phyloP scores from a whole-genome alignment of 2,113 vertebrate genomes.

The Callorhinus ursinus region DNA sequence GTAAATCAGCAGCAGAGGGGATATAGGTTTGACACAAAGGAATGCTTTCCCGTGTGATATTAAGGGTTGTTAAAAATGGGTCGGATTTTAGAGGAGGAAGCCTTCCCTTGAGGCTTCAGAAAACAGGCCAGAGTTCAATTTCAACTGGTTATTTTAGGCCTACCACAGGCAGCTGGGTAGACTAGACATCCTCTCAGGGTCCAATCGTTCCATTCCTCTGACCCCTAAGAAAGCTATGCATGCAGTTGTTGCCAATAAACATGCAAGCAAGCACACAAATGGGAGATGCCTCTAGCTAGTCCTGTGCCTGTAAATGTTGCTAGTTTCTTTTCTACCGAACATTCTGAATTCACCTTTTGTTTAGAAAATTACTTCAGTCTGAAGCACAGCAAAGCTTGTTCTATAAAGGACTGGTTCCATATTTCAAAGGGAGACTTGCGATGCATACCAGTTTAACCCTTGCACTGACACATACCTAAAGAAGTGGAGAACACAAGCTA shows the following conservation, averaged over 20 bases:
- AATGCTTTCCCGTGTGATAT: constrained; percentile 25
- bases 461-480: not conserved
- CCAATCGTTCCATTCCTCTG: constrained; percentile 31
- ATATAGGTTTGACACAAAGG: not conserved
- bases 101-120: constrained; percentile 45
- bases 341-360: constrained; percentile 56
- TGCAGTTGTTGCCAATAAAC: not conserved
- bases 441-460: not conserved
- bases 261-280: not conserved
- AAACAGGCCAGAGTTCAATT: constrained; percentile 76
- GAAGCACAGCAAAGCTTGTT: not conserved
- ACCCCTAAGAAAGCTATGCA: constrained; percentile 42
- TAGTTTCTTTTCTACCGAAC: not conserved
- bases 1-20: not conserved
- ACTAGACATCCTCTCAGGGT: constrained; percentile 36
- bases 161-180: constrained; percentile 43
- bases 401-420: constrained; percentile 46
- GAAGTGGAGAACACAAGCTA: not conserved
- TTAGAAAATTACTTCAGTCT: constrained; percentile 40
- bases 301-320: not conserved
- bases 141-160: constrained; percentile 69
- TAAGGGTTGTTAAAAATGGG: constrained; percentile 62
- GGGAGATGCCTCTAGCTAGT: not conserved
- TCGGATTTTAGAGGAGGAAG: constrained; percentile 29
- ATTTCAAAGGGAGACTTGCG: constrained; percentile 67